Evolutionary conservation across 2,797 vertebrate species (phyloP).

Genomic region (Phalanger gymnotis): DNA sequence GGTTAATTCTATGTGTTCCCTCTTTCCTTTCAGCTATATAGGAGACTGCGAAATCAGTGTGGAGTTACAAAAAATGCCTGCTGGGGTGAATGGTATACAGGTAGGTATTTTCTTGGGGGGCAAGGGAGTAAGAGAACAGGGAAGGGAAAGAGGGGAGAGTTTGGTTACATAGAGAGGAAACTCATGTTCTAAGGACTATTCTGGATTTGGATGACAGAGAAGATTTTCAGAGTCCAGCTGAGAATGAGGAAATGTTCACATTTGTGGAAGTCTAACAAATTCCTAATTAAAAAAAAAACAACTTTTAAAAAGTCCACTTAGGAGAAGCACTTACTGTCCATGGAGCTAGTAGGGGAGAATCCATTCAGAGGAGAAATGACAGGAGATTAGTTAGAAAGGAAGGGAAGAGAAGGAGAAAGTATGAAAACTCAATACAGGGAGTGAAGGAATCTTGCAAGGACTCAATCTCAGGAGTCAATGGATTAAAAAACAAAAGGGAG

Average conservation of each 20-base stretch:
- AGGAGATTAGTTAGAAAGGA: neutral
- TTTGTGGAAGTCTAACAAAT: neutral
- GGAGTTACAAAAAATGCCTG: conserved; percentile 89
- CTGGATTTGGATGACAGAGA: neutral
- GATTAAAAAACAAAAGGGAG: neutral
- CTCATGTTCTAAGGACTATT: neutral
- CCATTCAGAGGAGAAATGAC: neutral
- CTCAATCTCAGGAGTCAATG: neutral
- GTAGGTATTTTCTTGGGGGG: conserved; percentile 78
- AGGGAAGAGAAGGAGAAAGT: neutral
- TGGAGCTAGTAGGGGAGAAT: neutral
- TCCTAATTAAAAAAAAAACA: neutral
- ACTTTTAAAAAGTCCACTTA: neutral
- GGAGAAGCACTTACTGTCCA: neutral
- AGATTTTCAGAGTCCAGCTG: neutral
- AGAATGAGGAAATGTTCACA: neutral
- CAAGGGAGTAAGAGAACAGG: neutral
- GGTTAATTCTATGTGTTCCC: neutral
- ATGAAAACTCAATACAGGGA: neutral
- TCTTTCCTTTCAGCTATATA: conserved; percentile 86
- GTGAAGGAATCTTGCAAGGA: neutral
- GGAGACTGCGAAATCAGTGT: conserved; percentile 95
- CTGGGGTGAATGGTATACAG: conserved; percentile 93
- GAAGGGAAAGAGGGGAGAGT: neutral
- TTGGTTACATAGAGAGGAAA: neutral